Percentiles rank a stretch among this genome's conserved stretches.
Conservation (phyloP, 2,113 vertebrate species). For the Epinephelus cyanopodus region DNA sequence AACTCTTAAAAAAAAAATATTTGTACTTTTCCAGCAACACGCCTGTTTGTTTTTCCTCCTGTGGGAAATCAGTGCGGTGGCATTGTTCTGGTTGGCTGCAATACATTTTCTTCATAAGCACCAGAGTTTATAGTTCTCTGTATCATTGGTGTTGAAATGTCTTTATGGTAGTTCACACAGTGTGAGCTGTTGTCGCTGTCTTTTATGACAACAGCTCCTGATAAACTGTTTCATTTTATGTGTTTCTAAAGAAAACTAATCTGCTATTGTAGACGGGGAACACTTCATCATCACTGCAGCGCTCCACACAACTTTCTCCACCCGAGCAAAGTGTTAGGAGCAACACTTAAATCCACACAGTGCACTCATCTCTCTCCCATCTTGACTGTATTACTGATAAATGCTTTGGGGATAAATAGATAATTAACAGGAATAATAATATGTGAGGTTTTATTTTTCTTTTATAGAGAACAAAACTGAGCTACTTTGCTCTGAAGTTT, state of each 20-base stretch:
- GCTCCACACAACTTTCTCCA: too few species aligned
- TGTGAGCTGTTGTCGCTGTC: not conserved
- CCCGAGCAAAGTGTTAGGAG: too few species aligned
- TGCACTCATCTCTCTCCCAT: too few species aligned
- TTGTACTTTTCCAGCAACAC: not conserved
- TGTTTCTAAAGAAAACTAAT: not conserved
- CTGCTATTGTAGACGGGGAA: not conserved
- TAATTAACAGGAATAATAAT: too few species aligned
- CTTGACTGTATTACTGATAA: too few species aligned
- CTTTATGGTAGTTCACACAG: not conserved
- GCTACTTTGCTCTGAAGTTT: too few species aligned
- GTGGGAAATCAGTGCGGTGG: slow-evolving; percentile 41
- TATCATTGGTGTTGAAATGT: not conserved
- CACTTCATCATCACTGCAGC: not conserved
- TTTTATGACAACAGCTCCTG: not conserved
- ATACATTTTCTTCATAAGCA: slow-evolving; percentile 14
- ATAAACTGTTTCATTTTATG: not conserved
- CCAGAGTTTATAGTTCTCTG: slow-evolving; percentile 9
- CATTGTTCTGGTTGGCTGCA: not conserved
- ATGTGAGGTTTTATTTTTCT: too few species aligned
- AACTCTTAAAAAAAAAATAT: not conserved
- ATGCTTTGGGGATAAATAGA: too few species aligned
- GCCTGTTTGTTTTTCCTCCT: slow-evolving; percentile 12
- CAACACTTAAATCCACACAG: too few species aligned
- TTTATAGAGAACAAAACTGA: too few species aligned